Evolutionary conservation across 1,140 invertebrate genomes (phyloP), one percentile per base, ranked within the genome.

Genomic region (Pygmarrhopalites habei): DNA sequence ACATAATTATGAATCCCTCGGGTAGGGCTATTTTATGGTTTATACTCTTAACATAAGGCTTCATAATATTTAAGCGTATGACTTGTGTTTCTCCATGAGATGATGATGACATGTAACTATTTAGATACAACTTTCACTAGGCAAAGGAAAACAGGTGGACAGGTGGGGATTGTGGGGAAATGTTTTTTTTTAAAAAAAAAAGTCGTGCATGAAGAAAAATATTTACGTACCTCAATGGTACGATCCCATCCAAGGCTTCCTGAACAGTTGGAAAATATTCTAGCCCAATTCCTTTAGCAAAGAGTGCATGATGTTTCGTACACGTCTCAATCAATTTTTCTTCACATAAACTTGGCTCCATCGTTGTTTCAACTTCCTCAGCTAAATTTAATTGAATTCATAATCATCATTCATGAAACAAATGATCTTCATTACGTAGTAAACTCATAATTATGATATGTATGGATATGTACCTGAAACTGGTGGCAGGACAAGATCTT

Each of bases 241-340:
- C 82, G 74, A 88, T 85, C 3, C 91, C 92, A 73, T 95, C 91
- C 44, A 96, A 79, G 32, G 92, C 90, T 78, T 96, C 91, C 68
- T 85, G 85, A 46, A 97, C 86, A 5, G 86, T 88, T 10, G 93
- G 88, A 7, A 88, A 83, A 39, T 89, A 86, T 19, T 86, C 85
- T 1, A 97, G 79, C n/a, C 92, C 89, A 69, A 98, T 87, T 47
- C 95, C 95, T 74, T 93, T 89, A 10, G 88, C 85, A 0, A 98
- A 81, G 25, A 95, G 77, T 3, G 79, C 73, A 26, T 86, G 83
- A 77, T 94, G 89, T 32, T 79, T 78, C 21, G 81, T 79, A 69
- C 88, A 88, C 44, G 88, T 86, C 69, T 85, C 77, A 58, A 84
- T 80, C 25, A 86, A 83, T 23, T 83, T 79, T 67, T 86, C 85